Base-by-base conservation (phyloP, 2,888 invertebrate genomes). In the Eupithecia pulchellata region DNA sequence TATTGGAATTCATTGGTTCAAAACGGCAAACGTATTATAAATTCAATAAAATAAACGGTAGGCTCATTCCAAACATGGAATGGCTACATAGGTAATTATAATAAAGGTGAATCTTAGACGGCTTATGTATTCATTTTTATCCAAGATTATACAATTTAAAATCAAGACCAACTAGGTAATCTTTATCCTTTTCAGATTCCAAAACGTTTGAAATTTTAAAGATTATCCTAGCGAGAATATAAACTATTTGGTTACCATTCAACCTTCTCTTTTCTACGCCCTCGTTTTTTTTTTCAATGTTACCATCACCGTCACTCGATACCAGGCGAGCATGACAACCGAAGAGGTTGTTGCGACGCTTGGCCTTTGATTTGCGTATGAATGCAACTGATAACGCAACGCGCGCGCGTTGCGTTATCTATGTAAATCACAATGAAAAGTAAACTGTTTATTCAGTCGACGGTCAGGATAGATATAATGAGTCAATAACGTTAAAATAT, bases 241-340 rank as follows among this genome's bases (percentile, higher is more conserved):
- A 52, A 52, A 52, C 4, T 52, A 4, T 52, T 47, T 47, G 20
- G 25, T 25, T 20, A 52, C 34, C 34, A 29, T 36, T 34, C 34
- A 58, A 47, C 66, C 29, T 67, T 47, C 25, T 52, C 25, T 4
- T 25, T 17, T 47, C 36, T 29, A 32, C 63, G 70, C n/a, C 71
- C 75, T 75, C 71, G 75, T 69, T 76, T 76, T 74, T 73, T n/a
- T 76, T 75, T 78, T 78, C 73, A 78, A 78, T 78, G 77, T 72
- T 77, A 76, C 47, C 68, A 39, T 70, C 71, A 69, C 71, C 74
- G 75, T 74, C 68, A 74, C 62, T 17, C 63, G 47, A 13, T 80
- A 82, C 80, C 66, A 80, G 82, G 81, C 71, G 13, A 71, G 25
- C 75, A 78, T 75, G 29, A 9, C 30, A 55, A 13, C 4, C 52